Percentiles rank a stretch among this genome's conserved stretches.
These are phyloP conservation scores for Perithous albicinctus DNA, from an alignment of 2,888 invertebrate genomes.

Conservation along the genomic window DNA sequence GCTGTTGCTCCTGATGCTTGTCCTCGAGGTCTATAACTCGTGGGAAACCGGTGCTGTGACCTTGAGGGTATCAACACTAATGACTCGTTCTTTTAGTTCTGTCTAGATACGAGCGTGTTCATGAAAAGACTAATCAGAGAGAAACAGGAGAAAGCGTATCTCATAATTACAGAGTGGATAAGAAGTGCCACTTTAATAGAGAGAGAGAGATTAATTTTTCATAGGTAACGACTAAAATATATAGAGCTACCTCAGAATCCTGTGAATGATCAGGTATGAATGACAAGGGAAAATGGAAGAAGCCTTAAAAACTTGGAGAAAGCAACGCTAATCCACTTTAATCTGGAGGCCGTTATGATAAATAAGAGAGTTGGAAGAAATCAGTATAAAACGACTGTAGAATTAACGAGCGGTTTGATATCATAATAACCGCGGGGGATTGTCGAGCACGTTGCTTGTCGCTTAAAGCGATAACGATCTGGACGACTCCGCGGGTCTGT, in stretches of 20 bases:
- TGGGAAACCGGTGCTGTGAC: slow-evolving; percentile 39
- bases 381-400: slow-evolving; percentile 32
- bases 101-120: neutral
- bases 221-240: neutral
- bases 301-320: neutral
- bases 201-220: neutral
- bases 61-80: neutral
- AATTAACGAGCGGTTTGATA: slow-evolving; percentile 34
- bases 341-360: slow-evolving; percentile 7
- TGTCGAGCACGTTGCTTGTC: slow-evolving; percentile 45
- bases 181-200: neutral
- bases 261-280: neutral
- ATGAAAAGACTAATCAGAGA: neutral
- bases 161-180: slow-evolving; percentile 3
- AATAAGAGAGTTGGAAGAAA: slow-evolving; percentile 31
- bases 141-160: neutral
- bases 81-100: neutral
- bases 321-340: neutral
- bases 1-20: slow-evolving; percentile 30
- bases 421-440: slow-evolving; percentile 21
- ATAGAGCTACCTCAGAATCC: neutral
- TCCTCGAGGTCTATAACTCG: slow-evolving; percentile 17
- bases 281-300: neutral
- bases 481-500: slow-evolving; percentile 52
- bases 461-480: slow-evolving; percentile 61